A percentile compares a stretch with the other conserved stretches of the same genome.
Evolutionary conservation across 1,140 invertebrate genomes (phyloP).

Genomic region (Calycopis cecrops): DNA sequence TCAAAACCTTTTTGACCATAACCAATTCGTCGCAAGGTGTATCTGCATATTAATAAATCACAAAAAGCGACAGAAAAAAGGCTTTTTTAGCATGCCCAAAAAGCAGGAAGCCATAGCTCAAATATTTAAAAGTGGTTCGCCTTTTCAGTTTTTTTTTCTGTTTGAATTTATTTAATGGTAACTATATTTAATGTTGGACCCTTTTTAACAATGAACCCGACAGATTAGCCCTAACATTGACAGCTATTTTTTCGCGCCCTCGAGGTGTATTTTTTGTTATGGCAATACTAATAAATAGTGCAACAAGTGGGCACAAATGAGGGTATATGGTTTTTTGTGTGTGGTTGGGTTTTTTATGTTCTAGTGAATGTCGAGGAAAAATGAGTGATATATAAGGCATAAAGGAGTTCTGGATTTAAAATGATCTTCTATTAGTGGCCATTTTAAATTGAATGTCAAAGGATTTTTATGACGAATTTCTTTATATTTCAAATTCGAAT

Average conservation of each 20-base stretch:
- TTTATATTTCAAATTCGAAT: no score
- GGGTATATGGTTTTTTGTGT: no score
- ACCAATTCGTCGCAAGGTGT: slow-evolving; percentile 26
- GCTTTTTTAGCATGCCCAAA: slow-evolving; percentile 68
- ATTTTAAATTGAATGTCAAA: no score
- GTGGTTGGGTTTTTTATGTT: no score
- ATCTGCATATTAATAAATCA: slow-evolving; percentile 42
- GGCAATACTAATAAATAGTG: slow-evolving; percentile 58
- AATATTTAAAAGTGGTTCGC: slow-evolving; percentile 68
- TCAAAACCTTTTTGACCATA: slow-evolving; percentile 12
- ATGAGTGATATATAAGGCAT: no score
- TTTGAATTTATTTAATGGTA: slow-evolving; percentile 70
- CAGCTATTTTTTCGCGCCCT: slow-evolving; percentile 46
- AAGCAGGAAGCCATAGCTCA: slow-evolving; percentile 71
- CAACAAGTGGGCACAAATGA: slow-evolving; percentile 36
- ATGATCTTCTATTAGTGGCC: no score
- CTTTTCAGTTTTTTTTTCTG: slow-evolving; percentile 54
- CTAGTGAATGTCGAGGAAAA: no score
- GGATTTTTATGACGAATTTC: no score
- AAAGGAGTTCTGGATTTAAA: no score
- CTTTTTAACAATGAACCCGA: slow-evolving; percentile 59
- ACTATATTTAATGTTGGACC: slow-evolving; percentile 56
- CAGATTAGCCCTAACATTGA: slow-evolving; percentile 63
- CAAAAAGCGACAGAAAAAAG: slow-evolving; percentile 43
- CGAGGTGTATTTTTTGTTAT: slow-evolving; percentile 38